phyloP scores from a whole-genome alignment of 2,888 invertebrate species.

The Catocala sponsa region DNA sequence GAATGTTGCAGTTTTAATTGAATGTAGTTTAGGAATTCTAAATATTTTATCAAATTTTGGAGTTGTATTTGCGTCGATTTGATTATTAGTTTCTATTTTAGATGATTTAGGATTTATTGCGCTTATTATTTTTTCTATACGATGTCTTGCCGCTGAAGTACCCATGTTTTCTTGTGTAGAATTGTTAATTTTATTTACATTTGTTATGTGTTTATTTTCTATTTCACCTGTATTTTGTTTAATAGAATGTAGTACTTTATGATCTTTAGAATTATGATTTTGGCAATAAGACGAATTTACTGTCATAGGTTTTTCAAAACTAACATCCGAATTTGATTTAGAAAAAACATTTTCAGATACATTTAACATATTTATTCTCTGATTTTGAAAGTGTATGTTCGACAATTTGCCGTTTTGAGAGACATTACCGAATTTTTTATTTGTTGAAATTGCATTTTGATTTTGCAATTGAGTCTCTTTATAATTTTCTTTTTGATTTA shows the following conservation, averaged over 20 bases:
- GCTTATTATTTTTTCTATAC: slow-evolving; percentile 21
- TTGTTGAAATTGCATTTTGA: no score
- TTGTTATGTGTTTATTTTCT: background rate
- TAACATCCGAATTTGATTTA: no score
- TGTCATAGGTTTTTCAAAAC: no score
- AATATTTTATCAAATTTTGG: slow-evolving; percentile 16
- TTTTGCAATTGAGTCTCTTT: no score
- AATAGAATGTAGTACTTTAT: no score
- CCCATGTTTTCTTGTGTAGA: background rate
- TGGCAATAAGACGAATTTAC: no score
- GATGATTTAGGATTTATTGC: background rate
- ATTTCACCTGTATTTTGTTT: background rate
- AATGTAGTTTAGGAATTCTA: slow-evolving; percentile 23
- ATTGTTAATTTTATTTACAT: background rate
- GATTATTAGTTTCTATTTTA: background rate
- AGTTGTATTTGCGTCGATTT: no score
- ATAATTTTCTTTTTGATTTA: no score
- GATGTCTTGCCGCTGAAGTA: slow-evolving; percentile 3
- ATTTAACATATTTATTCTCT: no score
- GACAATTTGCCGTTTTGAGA: background rate
- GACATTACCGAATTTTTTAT: background rate
- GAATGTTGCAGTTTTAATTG: slow-evolving; percentile 21
- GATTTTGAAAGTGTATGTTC: no score
- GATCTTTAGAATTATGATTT: no score
- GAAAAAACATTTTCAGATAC: no score